Evolutionary conservation across 2,888 invertebrate genomes (phyloP), one percentile per base, ranked within the genome.

Genomic region (Sesia apiformis): DNA sequence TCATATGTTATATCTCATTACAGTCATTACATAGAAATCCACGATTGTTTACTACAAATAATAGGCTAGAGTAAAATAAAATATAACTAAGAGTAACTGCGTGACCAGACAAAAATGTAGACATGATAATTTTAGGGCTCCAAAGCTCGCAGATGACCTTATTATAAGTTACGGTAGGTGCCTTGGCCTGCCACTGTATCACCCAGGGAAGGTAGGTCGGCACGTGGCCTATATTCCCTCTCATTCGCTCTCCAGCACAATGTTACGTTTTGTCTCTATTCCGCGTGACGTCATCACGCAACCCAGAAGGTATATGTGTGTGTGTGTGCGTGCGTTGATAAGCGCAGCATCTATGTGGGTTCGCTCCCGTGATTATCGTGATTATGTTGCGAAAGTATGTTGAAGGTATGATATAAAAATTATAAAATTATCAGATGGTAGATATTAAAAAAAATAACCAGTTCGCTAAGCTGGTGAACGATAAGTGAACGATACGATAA

Each of bases 221-320:
- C 76, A 81, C 83, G 84, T 88, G 88, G 74, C 88, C 88, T 89
- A 89, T 84, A 87, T 89, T 88, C 70, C 62, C 50, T 80, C 85
- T 66, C 70, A 60, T 61, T 85, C 74, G 54, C 56, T 53, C 75
- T 52, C 54, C 42, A 7, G 52, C 49, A 57, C 62, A 55, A 59
- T 56, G 53, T 54, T 58, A 72, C 62, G 55, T 42, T 55, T 58
- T 53, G 59, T 84, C 79, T 67, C 75, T 61, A 62, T 86, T 67
- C 38, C 65, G 61, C 77, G 84, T 87, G 88, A 88, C 87, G 88
- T 87, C 86, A 87, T 68, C 59, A 81, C 79, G 79, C 78, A 84
- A 76, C 76, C 78, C 77, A 76, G 66, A 60, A 56, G 55, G 51
- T 4, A 4, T n/a, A 5, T 52, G 54, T 58, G 64, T 52, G 58